Percentiles rank a stretch among this genome's conserved stretches.
Conservation (phyloP, 1,140 invertebrate genomes). For the Drosophila mauritiana region DNA sequence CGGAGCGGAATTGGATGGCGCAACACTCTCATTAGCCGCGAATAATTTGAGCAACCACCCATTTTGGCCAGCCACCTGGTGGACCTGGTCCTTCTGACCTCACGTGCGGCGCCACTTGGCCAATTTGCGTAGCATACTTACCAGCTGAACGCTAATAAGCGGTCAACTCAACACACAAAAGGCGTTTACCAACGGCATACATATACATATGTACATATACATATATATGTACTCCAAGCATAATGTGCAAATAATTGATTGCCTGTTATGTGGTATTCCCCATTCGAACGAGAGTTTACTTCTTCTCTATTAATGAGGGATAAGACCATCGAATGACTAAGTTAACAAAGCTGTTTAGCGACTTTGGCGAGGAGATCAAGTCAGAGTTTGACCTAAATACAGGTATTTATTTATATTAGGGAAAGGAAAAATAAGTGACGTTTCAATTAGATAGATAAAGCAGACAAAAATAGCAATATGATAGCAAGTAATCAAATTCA, state of each 20-base stretch:
- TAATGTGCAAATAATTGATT: slow-evolving; percentile 49
- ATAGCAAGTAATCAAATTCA: neutral
- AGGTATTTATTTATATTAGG: neutral
- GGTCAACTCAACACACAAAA: slow-evolving; percentile 35
- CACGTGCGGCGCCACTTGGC: slow-evolving; percentile 49
- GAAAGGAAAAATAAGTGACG: too few species aligned
- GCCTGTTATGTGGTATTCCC: slow-evolving; percentile 5
- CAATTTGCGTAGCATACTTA: slow-evolving; percentile 49
- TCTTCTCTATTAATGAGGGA: neutral
- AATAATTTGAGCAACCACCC: slow-evolving; percentile 31
- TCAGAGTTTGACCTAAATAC: neutral
- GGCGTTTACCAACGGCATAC: slow-evolving; percentile 25
- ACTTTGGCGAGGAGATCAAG: neutral
- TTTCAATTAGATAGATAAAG: too few species aligned
- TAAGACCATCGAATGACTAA: neutral
- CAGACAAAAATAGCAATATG: neutral
- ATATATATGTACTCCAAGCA: slow-evolving; percentile 1
- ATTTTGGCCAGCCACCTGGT: neutral
- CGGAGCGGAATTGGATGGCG: slow-evolving; percentile 10
- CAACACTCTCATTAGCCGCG: slow-evolving; percentile 43
- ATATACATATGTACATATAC: neutral
- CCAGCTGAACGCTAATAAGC: slow-evolving; percentile 36
- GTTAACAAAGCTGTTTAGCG: neutral
- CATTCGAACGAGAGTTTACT: neutral
- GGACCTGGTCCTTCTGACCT: slow-evolving; percentile 10